Percentiles rank a stretch among this genome's conserved stretches.
Conservation (phyloP, 1,140 invertebrate genomes). For the Odontomachus brunneus region DNA sequence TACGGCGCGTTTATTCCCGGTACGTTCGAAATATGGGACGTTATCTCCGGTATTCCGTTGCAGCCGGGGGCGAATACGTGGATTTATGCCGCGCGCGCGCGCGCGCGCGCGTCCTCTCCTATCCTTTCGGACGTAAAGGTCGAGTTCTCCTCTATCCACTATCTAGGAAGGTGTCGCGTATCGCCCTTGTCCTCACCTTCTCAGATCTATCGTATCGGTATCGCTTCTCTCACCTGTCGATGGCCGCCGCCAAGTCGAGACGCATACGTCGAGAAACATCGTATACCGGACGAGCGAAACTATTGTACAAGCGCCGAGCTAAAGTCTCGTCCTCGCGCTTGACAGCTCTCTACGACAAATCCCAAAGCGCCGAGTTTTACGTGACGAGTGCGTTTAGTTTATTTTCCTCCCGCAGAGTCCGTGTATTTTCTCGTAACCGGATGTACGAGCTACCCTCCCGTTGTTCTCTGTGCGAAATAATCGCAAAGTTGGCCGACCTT, state of each 20-base stretch:
- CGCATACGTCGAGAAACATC: too few relatives aligned
- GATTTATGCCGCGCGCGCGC: conserved; percentile 49
- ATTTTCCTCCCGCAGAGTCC: too few relatives aligned
- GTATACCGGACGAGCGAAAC: too few relatives aligned
- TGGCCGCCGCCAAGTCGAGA: background rate
- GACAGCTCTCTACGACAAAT: conserved; percentile 36
- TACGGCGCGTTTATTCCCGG: conserved; percentile 41
- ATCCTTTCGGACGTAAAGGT: conserved; percentile 51
- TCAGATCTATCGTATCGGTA: conserved; percentile 33
- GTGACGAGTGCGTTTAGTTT: conserved; percentile 16
- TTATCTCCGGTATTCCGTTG: conserved; percentile 50
- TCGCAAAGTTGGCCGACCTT: too few relatives aligned
- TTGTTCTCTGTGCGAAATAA: background rate
- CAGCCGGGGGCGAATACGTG: conserved; percentile 10
- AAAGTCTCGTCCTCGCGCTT: conserved; percentile 24
- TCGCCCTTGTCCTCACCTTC: too few relatives aligned
- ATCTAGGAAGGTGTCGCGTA: background rate
- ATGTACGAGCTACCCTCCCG: too few relatives aligned
- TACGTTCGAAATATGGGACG: conserved; percentile 53
- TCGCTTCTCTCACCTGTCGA: conserved; percentile 34
- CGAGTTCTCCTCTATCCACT: background rate
- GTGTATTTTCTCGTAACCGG: too few relatives aligned
- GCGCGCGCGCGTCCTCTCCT: conserved; percentile 40
- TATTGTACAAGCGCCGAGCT: background rate
- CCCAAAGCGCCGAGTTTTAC: background rate